Evolutionary conservation across 2,888 invertebrate genomes (phyloP), one percentile per base, ranked within the genome.

Genomic region (Aspidapion aeneum): DNA sequence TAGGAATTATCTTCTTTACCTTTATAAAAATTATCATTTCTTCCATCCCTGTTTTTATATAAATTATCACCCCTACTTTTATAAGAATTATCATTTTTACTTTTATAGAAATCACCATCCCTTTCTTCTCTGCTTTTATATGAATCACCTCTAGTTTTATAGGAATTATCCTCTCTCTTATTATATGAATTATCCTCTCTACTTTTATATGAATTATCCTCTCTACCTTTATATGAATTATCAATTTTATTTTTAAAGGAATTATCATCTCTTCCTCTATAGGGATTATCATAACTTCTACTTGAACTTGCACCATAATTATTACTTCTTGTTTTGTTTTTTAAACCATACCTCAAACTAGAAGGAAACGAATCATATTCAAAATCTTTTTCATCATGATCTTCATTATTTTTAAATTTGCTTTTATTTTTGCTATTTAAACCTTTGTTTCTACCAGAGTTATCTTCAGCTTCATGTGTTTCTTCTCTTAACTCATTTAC

Each of bases 251-350:
- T 51, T 22, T 60, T 22, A 22, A 9, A 54, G 19, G 12, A 54
- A 12, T 52, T 21, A 52, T 16, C 18, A 22, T 50, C 56, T 51
- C 18, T 62, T 17, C 57, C 21, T 18, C n/a, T 18, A 19, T 18
- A 35, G 1, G 21, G 22, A 17, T 12, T 20, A 60, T 55, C 17
- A 64, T 35, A 17, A 61, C 55, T 55, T 21, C 57, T 55, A 55
- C 50, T 50, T 52, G 19, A 51, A 52, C 51, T 61, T 61, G 52
- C 58, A 52, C 57, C 57, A 50, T 55, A 61, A 22, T 64, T 56
- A 58, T 58, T 55, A 55, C 60, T 61, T 19, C 50, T 55, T 58
- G 61, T 21, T 61, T 55, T 61, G 59, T 61, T 58, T 55, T 17
- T 55, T 21, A 18, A 35, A 12, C 12, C 12, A 35, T 35, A 35